Conservation (phyloP, 2,888 invertebrate genomes). For the Dolichomitus sp. region DNA sequence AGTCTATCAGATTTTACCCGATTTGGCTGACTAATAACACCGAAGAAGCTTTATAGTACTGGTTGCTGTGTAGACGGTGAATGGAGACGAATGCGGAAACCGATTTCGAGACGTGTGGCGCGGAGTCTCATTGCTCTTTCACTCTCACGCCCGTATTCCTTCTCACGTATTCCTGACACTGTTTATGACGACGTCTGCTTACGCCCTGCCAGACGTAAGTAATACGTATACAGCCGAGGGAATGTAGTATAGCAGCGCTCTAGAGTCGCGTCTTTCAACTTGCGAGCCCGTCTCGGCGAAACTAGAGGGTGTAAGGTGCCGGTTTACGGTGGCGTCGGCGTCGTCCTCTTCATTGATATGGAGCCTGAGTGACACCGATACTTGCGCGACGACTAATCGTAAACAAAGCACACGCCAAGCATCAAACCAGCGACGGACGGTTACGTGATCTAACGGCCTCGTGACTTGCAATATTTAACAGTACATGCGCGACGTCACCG, state of each 20-base stretch:
- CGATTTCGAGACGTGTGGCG: slow-evolving; percentile 22
- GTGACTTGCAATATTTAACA: slow-evolving; percentile 58
- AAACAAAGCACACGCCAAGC: slow-evolving; percentile 44
- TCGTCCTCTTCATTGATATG: slow-evolving; percentile 52
- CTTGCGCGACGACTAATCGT: slow-evolving; percentile 49
- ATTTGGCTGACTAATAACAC: slow-evolving; percentile 2
- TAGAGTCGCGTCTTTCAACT: slow-evolving; percentile 55
- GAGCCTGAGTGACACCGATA: slow-evolving; percentile 53
- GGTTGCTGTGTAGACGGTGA: neutral
- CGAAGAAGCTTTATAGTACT: neutral
- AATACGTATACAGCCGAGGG: slow-evolving; percentile 40
- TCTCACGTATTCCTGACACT: slow-evolving; percentile 27
- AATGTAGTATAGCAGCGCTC: slow-evolving; percentile 65
- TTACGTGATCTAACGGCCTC: slow-evolving; percentile 42
- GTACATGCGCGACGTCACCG: slow-evolving; percentile 37
- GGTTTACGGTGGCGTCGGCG: slow-evolving; percentile 67
- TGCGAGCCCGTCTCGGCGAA: slow-evolving; percentile 39
- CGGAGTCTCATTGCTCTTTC: slow-evolving; percentile 20
- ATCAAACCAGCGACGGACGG: slow-evolving; percentile 48
- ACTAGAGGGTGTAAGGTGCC: slow-evolving; percentile 56
- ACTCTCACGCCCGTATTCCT: neutral
- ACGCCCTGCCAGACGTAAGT: slow-evolving; percentile 49
- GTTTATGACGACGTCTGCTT: slow-evolving; percentile 56
- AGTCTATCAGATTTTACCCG: slow-evolving; percentile 13
- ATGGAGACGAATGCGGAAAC: neutral